A percentile compares a stretch with the other conserved stretches of the same genome.
phyloP scores from a whole-genome alignment of 2,797 vertebrate genomes.

The Octomys mimax region DNA sequence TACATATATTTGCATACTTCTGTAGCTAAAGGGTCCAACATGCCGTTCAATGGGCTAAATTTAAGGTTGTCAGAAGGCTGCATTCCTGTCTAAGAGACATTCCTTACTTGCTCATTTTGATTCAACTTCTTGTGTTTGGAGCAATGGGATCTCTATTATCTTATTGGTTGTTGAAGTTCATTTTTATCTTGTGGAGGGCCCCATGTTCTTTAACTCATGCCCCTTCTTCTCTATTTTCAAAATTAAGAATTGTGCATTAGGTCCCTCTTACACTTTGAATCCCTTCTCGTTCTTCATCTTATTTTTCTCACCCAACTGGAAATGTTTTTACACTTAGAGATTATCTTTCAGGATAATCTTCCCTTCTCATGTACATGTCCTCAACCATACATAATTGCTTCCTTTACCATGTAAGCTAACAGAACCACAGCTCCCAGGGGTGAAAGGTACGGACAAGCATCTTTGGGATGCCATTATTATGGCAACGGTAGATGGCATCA shows the following conservation, averaged over 20 bases:
- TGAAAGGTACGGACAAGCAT: neutral
- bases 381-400: neutral
- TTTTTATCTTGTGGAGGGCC: neutral
- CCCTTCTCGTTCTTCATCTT: neutral
- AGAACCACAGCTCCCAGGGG: neutral
- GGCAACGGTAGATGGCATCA: neutral
- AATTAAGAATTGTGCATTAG: neutral
- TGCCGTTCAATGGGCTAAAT: neutral
- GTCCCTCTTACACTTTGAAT: neutral
- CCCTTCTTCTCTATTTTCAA: neutral
- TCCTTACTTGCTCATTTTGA: neutral
- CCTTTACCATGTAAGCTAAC: neutral
- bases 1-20: neutral
- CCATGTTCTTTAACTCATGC: neutral
- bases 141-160: neutral
- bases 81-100: neutral
- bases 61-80: neutral
- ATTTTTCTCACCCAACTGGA: neutral
- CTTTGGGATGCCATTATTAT: neutral
- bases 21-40: neutral
- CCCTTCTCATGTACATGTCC: neutral
- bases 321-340: neutral
- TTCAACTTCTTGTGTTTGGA: neutral
- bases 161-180: neutral
- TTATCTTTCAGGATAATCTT: neutral